Percentiles rank a stretch among this genome's conserved stretches.
Evolutionary conservation across 1,140 invertebrate genomes (phyloP).

Genomic region (Mercenaria mercenaria): DNA sequence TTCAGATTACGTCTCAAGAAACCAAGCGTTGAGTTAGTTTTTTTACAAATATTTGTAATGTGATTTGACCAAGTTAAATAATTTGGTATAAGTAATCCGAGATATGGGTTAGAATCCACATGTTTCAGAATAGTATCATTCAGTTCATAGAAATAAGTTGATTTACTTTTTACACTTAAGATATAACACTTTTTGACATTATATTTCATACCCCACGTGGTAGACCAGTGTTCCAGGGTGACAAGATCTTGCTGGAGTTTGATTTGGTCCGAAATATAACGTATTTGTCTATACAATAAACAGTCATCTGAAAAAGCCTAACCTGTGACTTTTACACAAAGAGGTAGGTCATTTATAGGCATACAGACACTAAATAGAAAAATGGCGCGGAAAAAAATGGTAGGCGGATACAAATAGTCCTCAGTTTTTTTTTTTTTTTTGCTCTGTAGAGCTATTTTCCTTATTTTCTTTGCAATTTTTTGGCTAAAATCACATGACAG

Average conservation of each 20-base stretch:
- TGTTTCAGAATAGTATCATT: background rate
- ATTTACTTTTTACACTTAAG: constrained; percentile 32
- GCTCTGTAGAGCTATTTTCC: no score
- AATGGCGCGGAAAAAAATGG: no score
- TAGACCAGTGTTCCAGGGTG: no score
- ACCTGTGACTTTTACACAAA: background rate
- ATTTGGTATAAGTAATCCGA: no score
- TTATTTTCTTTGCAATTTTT: no score
- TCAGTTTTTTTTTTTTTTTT: no score
- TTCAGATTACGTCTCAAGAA: background rate
- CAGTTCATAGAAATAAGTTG: background rate
- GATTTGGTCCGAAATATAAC: background rate
- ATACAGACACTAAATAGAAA: no score
- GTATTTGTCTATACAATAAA: background rate
- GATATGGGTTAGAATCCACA: constrained; percentile 27
- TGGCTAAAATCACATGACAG: no score
- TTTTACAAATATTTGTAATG: constrained; percentile 10
- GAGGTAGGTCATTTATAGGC: background rate
- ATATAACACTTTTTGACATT: constrained; percentile 14
- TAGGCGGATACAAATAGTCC: no score
- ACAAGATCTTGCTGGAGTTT: background rate
- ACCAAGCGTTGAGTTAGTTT: constrained; percentile 5
- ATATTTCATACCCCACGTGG: no score
- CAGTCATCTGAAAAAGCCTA: background rate
- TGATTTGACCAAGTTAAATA: constrained; percentile 10